A percentile compares a stretch with the other conserved stretches of the same genome.
Evolutionary conservation across 2,888 invertebrate species (phyloP).

Genomic region (Drosophila atripex): DNA sequence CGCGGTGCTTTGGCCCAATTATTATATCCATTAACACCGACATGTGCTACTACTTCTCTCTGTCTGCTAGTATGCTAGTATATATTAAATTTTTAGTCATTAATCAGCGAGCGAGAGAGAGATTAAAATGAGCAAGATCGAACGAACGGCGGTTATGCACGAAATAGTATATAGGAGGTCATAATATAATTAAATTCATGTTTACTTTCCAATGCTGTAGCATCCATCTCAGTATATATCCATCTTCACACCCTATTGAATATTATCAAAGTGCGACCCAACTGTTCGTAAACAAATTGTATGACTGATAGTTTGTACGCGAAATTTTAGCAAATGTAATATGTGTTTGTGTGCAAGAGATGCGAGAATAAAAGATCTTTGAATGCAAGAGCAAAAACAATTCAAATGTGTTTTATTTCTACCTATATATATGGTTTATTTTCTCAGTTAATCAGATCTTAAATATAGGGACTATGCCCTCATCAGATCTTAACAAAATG

Average conservation of each 20-base stretch:
- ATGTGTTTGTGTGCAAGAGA: constrained; percentile 69
- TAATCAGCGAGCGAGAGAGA: constrained; percentile 32
- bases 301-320: constrained; percentile 84
- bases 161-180: constrained; percentile 1
- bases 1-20: constrained; percentile 66
- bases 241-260: constrained; percentile 15
- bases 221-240: background rate
- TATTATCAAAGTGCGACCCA: constrained; percentile 61
- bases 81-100: constrained; percentile 28
- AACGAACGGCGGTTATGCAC: constrained; percentile 25
- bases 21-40: constrained; percentile 16
- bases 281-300: constrained; percentile 71
- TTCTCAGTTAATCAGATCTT: too few species aligned
- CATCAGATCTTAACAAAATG: background rate
- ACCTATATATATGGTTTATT: background rate
- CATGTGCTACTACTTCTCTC: constrained; percentile 38
- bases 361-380: constrained; percentile 71
- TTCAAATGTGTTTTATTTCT: constrained; percentile 49
- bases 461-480: too few species aligned
- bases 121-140: constrained; percentile 26
- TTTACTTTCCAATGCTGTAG: constrained; percentile 3
- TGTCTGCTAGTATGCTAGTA: constrained; percentile 48
- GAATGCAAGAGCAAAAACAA: constrained; percentile 60
- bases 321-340: constrained; percentile 57
- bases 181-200: background rate